Evolutionary conservation across 2,113 vertebrate genomes (phyloP).

Genomic region (Pyrgilauda ruficollis): DNA sequence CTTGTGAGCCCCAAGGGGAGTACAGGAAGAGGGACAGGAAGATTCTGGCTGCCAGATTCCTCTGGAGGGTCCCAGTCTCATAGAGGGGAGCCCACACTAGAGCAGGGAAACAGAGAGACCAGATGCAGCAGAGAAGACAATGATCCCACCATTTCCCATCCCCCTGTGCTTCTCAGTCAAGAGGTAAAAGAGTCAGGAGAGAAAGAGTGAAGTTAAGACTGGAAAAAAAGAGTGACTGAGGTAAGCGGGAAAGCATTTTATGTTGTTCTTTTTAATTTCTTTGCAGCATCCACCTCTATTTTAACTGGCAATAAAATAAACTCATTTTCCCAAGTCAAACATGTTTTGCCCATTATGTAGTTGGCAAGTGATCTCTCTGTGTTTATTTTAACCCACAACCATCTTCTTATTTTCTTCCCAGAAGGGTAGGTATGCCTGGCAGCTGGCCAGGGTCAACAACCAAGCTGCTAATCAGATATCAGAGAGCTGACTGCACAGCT

Average conservation of each 20-base stretch:
- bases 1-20: accelerated
- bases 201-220: neutral
- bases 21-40: neutral
- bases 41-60: neutral
- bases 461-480: no score
- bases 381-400: neutral
- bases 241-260: accelerated
- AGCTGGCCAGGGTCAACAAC: neutral
- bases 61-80: accelerated
- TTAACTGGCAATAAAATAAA: neutral
- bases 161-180: accelerated
- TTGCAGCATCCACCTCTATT: neutral
- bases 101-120: neutral
- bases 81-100: accelerated
- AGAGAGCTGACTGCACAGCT: neutral
- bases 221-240: neutral
- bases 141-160: accelerated
- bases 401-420: neutral
- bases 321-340: neutral
- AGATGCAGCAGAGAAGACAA: accelerated
- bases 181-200: neutral
- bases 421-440: neutral
- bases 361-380: neutral
- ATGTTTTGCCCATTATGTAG: neutral
- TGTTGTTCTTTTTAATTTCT: neutral